phyloP scores from a whole-genome alignment of 2,797 vertebrate genomes.

The Sebastes flavidus region DNA sequence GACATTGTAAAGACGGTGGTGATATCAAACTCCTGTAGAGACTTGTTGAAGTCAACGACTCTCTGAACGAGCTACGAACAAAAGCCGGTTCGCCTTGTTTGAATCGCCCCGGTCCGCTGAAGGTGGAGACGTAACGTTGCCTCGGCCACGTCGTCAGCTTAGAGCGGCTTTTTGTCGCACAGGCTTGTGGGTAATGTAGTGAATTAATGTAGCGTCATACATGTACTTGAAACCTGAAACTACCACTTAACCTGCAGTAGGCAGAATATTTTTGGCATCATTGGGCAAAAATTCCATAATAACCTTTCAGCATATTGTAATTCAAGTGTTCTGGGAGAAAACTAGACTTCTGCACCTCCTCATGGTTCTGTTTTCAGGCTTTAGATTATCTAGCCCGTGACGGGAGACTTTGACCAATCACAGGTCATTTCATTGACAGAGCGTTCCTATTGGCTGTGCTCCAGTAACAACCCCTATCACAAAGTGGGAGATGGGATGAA shows the following conservation, averaged over 20 bases:
- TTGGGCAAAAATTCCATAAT: too few species aligned
- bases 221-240: not conserved
- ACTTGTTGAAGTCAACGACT: not conserved
- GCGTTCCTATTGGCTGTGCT: too few species aligned
- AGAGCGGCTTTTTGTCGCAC: constrained; percentile 13
- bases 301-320: too few species aligned
- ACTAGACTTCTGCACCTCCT: too few species aligned
- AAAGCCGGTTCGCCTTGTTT: constrained; percentile 63
- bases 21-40: not conserved
- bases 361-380: too few species aligned
- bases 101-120: constrained; percentile 81
- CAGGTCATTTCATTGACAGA: too few species aligned
- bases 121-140: constrained; percentile 42
- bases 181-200: constrained; percentile 76
- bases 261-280: too few species aligned
- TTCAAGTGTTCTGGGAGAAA: too few species aligned
- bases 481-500: not conserved
- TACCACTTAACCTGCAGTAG: not conserved
- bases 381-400: rapidly evolving
- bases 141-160: constrained; percentile 74
- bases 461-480: not conserved
- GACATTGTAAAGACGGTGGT: constrained; percentile 72
- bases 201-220: not conserved
- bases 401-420: too few species aligned
- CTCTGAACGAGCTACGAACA: not conserved